Conservation (phyloP, 2,113 vertebrate genomes). For the Apodemus speciosus region DNA sequence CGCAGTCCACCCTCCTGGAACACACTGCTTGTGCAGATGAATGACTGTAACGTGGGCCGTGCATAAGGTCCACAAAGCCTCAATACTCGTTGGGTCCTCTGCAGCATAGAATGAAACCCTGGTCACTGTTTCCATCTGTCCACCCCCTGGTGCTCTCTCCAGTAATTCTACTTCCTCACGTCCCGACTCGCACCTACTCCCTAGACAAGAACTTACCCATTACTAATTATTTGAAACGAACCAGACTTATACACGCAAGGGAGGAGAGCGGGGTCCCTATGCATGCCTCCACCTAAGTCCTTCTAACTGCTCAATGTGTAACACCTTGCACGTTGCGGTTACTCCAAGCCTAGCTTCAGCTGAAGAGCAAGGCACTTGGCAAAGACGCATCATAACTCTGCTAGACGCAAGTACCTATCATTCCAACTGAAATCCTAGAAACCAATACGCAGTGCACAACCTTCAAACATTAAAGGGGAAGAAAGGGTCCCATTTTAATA, state of each 20-base stretch:
- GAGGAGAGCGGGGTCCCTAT: neutral
- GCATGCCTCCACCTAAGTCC: no score
- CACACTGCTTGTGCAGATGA: neutral
- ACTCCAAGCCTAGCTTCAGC: neutral
- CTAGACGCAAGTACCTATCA: neutral
- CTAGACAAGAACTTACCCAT: neutral
- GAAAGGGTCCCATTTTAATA: neutral
- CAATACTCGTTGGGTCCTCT: neutral
- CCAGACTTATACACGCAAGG: neutral
- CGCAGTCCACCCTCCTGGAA: neutral
- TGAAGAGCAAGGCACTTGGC: neutral
- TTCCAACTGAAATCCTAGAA: neutral
- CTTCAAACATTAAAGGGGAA: neutral
- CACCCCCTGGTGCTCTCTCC: neutral
- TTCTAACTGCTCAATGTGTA: neutral
- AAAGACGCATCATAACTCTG: neutral
- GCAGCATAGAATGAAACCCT: neutral
- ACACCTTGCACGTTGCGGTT: neutral
- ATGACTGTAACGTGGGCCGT: neutral
- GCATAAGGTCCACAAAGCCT: neutral
- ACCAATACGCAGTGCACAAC: neutral
- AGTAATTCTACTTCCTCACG: neutral
- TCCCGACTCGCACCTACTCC: neutral
- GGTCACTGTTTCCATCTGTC: neutral
- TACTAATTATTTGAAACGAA: neutral